A percentile compares a stretch with the other conserved stretches of the same genome.
phyloP scores from a whole-genome alignment of 2,113 vertebrate genomes.

The Garra rufa region DNA sequence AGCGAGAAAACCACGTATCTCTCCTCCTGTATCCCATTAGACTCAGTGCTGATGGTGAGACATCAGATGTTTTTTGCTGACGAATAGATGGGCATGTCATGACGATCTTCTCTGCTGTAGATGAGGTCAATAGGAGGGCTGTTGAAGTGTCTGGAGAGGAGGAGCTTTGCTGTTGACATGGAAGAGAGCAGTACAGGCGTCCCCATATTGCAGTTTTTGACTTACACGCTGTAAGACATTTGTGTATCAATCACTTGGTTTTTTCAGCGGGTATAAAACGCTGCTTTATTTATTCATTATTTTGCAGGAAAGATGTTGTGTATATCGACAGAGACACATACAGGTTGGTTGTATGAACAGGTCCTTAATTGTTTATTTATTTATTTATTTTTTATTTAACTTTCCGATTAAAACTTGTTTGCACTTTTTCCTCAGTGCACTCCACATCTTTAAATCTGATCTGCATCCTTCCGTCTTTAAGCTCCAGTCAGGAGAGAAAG shows the following conservation, averaged over 20 bases:
- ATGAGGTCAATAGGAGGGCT: conserved; percentile 88
- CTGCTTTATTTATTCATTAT: conserved; percentile 34
- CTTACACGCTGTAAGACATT: conserved; percentile 84
- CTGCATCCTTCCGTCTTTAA: conserved; percentile 97
- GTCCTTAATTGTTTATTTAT: background rate
- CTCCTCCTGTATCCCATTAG: conserved; percentile 89
- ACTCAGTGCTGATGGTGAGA: conserved; percentile 84
- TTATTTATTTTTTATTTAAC: background rate
- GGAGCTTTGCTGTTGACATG: conserved; percentile 90
- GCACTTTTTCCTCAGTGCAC: conserved; percentile 71
- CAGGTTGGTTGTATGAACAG: conserved; percentile 70
- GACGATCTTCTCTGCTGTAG: conserved; percentile 62
- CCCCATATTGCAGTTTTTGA: conserved; percentile 89
- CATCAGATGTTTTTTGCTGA: background rate
- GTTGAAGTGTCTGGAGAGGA: conserved; percentile 91
- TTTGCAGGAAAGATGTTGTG: conserved; percentile 79
- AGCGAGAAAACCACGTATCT: conserved; percentile 88
- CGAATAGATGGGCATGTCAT: background rate
- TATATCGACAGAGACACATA: conserved; percentile 85
- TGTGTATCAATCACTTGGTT: background rate
- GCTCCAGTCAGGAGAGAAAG: conserved; percentile 89
- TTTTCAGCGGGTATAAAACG: background rate
- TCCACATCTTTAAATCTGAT: conserved; percentile 97
- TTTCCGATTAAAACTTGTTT: background rate
- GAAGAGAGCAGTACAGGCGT: conserved; percentile 85